Base-by-base conservation (phyloP, 2,113 vertebrate genomes). In the Tamias sibiricus region DNA sequence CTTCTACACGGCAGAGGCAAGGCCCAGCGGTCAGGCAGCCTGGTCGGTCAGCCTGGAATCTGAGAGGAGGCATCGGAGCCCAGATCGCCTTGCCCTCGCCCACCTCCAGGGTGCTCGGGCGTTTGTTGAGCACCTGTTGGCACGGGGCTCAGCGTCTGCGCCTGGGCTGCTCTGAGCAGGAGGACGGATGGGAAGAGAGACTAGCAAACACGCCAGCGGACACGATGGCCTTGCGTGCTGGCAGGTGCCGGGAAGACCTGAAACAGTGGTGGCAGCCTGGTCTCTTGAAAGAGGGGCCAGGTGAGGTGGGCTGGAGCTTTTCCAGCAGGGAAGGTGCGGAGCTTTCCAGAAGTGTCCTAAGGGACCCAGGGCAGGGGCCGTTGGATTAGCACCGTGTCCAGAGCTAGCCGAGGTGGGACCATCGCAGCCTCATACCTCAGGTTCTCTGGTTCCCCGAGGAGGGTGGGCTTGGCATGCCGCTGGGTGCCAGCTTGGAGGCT, bases 101-200 rank as follows among this genome's bases (percentile, higher is more conserved):
- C 24, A 26, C 22, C 1, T 16, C 66, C 19, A 0, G 4, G 4
- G 37, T 16, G 0, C 17, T 72, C 7, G 1, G 40, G 37, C 0
- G 2, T 57, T 59, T 12, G 47, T 10, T 0, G 47, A 79, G 62
- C 12, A 19, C 44, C 44, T 14, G 0, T 54, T 64, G 32, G 3
- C 10, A 1, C n/a, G 0, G 10, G 62, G 52, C 19, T 24, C 1
- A 1, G 0, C 68, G 14, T 68, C 44, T 54, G 1, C 0, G 44
- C 52, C 35, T 28, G 54, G 52, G 81, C 68, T 71, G 54, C 59
- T 0, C 0, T 30, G 62, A 90, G 37, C 24, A 52, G 52, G 44
- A 32, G 12, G 66, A 64, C 64, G 14, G 42, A 10, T n/a, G 32
- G 54, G 47, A 22, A 69, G 76, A 84, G 4, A 2, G 37, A 32